These are phyloP conservation scores for Actinopyga echinites DNA, from an alignment of 53 echinoderm and acorn worm genomes.

Conservation along the genomic window DNA sequence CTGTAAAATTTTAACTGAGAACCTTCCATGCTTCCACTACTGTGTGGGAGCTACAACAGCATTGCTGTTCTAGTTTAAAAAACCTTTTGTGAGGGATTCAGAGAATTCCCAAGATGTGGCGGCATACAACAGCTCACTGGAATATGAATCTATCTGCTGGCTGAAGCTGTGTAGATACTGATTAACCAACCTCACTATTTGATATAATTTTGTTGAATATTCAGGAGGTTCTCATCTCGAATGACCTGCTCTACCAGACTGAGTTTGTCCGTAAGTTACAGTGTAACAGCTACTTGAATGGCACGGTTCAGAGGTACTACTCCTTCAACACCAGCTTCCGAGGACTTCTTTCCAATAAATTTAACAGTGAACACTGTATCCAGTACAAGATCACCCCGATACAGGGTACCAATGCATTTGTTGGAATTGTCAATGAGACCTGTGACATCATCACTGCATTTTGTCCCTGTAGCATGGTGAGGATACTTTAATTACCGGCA, in stretches of 20 bases:
- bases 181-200: neutral
- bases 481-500: neutral
- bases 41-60: no score
- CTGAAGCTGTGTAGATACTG: neutral
- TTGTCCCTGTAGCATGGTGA: conserved; percentile 99
- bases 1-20: no score
- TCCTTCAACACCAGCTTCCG: conserved; percentile 90
- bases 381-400: conserved; percentile 90
- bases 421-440: conserved; percentile 96
- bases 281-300: conserved; percentile 90
- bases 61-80: no score
- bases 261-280: conserved; percentile 91
- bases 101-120: no score
- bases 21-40: no score
- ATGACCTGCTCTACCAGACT: conserved; percentile 93
- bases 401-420: conserved; percentile 90
- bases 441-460: conserved; percentile 91
- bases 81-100: no score
- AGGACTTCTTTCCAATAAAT: conserved; percentile 88
- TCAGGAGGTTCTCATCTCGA: conserved; percentile 93
- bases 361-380: conserved; percentile 90
- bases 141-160: neutral
- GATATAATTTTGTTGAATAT: neutral
- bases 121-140: neutral
- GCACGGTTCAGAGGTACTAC: conserved; percentile 95